Evolutionary conservation across 2,113 vertebrate genomes (phyloP), one percentile per base, ranked within the genome.

Genomic region (Mixornis gularis): DNA sequence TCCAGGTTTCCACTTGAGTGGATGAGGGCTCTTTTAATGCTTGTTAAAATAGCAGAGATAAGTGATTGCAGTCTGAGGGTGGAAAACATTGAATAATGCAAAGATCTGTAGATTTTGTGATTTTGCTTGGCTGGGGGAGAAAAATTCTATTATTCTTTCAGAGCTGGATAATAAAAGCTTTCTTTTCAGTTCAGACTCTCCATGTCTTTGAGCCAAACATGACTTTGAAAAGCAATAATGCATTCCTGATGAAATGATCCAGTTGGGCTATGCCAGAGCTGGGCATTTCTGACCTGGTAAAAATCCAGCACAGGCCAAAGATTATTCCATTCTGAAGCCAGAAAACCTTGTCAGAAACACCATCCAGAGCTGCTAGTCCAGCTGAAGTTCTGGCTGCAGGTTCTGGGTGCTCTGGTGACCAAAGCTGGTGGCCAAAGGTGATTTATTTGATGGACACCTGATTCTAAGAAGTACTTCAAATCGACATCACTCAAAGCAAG

Each of bases 1-100:
- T 92, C 79, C 82, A 93, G 90, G 87, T 96, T 94, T 93, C 89
- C 79, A 89, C 92, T 96, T 76, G 36, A 55, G 72, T 62, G 88
- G 89, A 30, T 17, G 38, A 78, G 95, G 56, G 71, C 87, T 95
- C 86, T 89, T 83, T 77, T 93, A 95, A 56, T 79, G 96, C 93
- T 94, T 92, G 92, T 96, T 94, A 94, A 94, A 93, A 91, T 72
- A 94, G 74, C 87, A 88, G 91, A 89, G 82, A 82, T 79, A 94
- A 88, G 46, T 22, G 70, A 78, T 64, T 63, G 85, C 94, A 87
- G 46, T 48, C 60, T 94, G 91, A 82, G 83, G 87, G 92, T 62
- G 70, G 65, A 87, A 94, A 93, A 91, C 44, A 90, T 62, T 92
- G 73, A 95, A 92, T 94, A 94, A 95, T 85, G 78, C 80, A 93